Evolutionary conservation across 2,113 vertebrate species (phyloP).

Genomic region (Circaetus cinerascens): DNA sequence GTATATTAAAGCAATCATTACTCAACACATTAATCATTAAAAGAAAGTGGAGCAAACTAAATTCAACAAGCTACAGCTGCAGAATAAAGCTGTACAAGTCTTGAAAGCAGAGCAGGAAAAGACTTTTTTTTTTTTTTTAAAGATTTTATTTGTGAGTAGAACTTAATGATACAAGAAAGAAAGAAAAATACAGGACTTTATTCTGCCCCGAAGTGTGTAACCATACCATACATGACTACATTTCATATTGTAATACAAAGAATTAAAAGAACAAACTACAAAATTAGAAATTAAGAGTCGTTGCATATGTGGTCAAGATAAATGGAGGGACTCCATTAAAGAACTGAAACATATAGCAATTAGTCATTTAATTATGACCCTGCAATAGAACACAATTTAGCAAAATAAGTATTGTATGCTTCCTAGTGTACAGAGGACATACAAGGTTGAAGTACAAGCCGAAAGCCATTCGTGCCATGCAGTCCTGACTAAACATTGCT

Average conservation of each 20-base stretch:
- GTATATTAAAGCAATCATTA: neutral
- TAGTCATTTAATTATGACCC: conserved; percentile 56
- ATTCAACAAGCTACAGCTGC: neutral
- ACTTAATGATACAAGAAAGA: conserved; percentile 79
- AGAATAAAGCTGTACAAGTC: neutral
- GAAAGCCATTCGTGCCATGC: conserved; percentile 72
- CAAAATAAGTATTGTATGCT: conserved; percentile 40
- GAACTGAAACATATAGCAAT: conserved; percentile 53
- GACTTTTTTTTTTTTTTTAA: conserved; percentile 44
- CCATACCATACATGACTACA: conserved; percentile 69
- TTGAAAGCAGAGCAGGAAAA: neutral
- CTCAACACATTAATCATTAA: neutral
- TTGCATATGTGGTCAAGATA: conserved; percentile 60
- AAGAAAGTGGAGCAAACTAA: neutral
- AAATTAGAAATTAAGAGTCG: conserved; percentile 73
- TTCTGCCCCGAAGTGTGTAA: conserved; percentile 65
- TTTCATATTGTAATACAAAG: conserved; percentile 72
- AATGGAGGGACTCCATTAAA: conserved; percentile 28
- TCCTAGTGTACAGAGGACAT: conserved; percentile 55
- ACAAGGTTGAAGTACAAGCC: conserved; percentile 65
- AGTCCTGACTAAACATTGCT: conserved; percentile 48
- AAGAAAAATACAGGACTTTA: conserved; percentile 53
- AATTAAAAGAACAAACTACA: conserved; percentile 75
- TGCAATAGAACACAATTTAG: conserved; percentile 46
- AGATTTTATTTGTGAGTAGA: conserved; percentile 88